Conservation (phyloP, 2,888 invertebrate genomes). For the Allophyes oxyacanthae region DNA sequence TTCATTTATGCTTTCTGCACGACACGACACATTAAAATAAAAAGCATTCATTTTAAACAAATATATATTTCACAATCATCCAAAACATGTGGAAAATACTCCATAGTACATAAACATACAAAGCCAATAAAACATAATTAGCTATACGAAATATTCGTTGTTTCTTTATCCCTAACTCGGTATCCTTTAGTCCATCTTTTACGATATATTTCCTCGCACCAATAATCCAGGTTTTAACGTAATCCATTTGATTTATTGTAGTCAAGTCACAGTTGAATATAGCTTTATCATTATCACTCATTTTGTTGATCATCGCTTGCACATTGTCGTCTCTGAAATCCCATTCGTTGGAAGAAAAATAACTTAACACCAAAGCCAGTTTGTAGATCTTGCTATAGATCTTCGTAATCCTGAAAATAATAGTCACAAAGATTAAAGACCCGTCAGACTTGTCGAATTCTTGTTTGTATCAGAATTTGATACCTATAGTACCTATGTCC, state of each 20-base stretch:
- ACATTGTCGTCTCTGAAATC: constrained; percentile 9
- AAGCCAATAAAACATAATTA: neutral
- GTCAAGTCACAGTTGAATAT: constrained; percentile 24
- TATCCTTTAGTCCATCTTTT: neutral
- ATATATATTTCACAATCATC: too few relatives aligned
- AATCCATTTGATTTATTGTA: neutral
- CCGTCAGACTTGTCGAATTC: too few relatives aligned
- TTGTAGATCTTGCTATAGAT: constrained; percentile 11
- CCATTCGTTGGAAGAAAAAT: constrained; percentile 8
- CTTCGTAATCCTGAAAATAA: neutral
- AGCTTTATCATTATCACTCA: constrained; percentile 1
- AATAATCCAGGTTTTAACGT: neutral
- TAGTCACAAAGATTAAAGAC: too few relatives aligned
- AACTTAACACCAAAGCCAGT: neutral
- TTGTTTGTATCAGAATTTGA: too few relatives aligned
- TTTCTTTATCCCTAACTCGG: neutral
- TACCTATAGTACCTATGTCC: too few relatives aligned
- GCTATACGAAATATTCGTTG: neutral
- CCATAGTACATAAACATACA: neutral
- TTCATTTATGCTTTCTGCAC: too few relatives aligned
- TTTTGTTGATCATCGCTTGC: constrained; percentile 2
- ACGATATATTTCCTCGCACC: constrained; percentile 16
- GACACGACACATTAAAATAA: too few relatives aligned
- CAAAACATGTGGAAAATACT: too few relatives aligned
- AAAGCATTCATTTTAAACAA: too few relatives aligned